Evolutionary conservation across 1,140 invertebrate genomes (phyloP).

Genomic region (Marisa cornuarietis): DNA sequence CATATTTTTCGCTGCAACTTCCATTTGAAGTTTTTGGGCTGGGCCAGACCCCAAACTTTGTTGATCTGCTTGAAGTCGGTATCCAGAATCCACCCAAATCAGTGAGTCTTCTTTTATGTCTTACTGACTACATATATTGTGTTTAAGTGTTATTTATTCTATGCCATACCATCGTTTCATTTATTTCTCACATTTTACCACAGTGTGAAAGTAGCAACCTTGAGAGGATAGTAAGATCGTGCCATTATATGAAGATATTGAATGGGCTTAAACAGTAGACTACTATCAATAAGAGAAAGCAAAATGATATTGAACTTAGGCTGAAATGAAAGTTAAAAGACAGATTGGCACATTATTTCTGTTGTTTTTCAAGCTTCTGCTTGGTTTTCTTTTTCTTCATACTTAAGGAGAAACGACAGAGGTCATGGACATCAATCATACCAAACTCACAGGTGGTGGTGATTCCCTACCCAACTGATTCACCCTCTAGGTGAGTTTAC

Average conservation of each 20-base stretch:
- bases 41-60: conserved; percentile 96
- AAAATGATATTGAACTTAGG: too few relatives aligned
- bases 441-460: conserved; percentile 98
- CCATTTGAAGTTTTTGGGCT: conserved; percentile 96
- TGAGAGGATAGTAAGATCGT: background rate
- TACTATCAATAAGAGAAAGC: too few relatives aligned
- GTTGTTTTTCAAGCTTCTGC: background rate
- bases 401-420: conserved; percentile 44
- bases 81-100: conserved; percentile 68
- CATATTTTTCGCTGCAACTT: conserved; percentile 89
- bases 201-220: background rate
- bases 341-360: too few relatives aligned
- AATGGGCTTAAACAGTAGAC: too few relatives aligned
- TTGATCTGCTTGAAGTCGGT: conserved; percentile 88
- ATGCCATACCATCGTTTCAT: too few relatives aligned
- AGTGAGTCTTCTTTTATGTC: conserved; percentile 33
- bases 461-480: conserved; percentile 84
- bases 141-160: background rate
- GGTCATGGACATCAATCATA: conserved; percentile 88
- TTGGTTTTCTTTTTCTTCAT: background rate
- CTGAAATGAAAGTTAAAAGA: too few relatives aligned
- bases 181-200: too few relatives aligned
- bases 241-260: too few relatives aligned
- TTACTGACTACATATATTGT: background rate
- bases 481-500: conserved; percentile 71